Base-by-base conservation (phyloP, 2,113 vertebrate species). In the Onychostruthus taczanowskii region DNA sequence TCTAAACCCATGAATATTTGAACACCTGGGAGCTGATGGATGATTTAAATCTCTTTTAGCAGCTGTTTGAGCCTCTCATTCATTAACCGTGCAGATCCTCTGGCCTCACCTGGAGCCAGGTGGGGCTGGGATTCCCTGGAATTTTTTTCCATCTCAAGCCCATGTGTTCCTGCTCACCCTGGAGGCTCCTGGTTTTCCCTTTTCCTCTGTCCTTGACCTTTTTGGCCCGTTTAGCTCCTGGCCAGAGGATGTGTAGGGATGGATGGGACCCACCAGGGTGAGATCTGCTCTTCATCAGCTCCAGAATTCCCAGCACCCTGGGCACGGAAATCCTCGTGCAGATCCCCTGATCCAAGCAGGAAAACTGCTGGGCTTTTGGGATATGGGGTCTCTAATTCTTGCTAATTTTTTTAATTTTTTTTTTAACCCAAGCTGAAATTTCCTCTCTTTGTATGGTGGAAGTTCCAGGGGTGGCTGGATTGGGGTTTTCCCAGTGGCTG, bases 161-260 rank as follows among this genome's bases (percentile, higher is more conserved):
- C 0, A 0, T 0, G 18, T 13, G 31, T 8, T 75, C 27, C 46
- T 21, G 13, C 18, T 70, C 13, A 9, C 30, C 84, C 50, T 12
- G 30, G 27, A 39, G 35, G 39, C 33, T 93, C 33, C 39, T 20
- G 35, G 11, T 31, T 88, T 77, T 84, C 28, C 9, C 9, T 49
- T 44, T 69, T 79, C 39, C 41, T 47, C 16, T 19, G 9, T 35
- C 37, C 81, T 79, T 93, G 75, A 90, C 82, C 74, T 90, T 72
- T 90, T 16, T 35, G 58, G 39, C 70, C 78, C 22, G 0, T 53
- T 62, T 70, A 66, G 84, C 43, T 85, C 49, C 39, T 56, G 68
- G 50, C 41, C 61, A 37, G 64, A 22, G n/a, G 44, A 63, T 58
- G 0, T 2, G 11, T 35, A 8, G 68, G 81, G 18, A 44, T 4